Conservation (phyloP, 2,888 invertebrate genomes). For the Dexiosoma caninum region DNA sequence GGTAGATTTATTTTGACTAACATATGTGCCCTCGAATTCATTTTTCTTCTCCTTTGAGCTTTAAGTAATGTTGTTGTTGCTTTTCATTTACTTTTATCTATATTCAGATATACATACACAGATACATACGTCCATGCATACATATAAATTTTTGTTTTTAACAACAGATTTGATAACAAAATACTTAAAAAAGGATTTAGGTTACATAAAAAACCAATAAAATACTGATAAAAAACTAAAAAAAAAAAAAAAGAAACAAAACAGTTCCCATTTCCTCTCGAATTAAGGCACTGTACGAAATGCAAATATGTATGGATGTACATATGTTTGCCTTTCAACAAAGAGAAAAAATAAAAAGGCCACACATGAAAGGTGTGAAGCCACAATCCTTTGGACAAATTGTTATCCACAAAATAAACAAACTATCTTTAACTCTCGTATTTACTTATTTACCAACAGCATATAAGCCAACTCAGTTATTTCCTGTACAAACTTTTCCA, state of each 20-base stretch:
- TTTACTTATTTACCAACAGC: slow-evolving; percentile 49
- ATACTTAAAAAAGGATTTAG: slow-evolving; percentile 65
- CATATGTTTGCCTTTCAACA: background rate
- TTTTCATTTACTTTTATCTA: background rate
- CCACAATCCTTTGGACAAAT: slow-evolving; percentile 65
- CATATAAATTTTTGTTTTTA: slow-evolving; percentile 40
- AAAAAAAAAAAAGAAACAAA: too few relatives aligned
- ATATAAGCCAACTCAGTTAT: slow-evolving; percentile 3
- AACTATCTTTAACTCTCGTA: slow-evolving; percentile 61
- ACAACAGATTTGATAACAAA: slow-evolving; percentile 64
- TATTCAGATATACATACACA: background rate
- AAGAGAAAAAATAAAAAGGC: background rate
- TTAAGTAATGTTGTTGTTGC: background rate
- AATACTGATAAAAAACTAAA: background rate
- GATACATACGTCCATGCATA: too few relatives aligned
- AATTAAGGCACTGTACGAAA: background rate
- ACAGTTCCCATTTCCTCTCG: background rate
- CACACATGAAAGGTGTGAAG: slow-evolving; percentile 55
- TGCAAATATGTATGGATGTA: background rate
- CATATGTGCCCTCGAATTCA: background rate
- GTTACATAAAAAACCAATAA: slow-evolving; percentile 56
- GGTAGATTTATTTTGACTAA: slow-evolving; percentile 1
- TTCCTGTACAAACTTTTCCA: background rate
- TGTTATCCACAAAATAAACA: slow-evolving; percentile 65
- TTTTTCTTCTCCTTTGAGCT: slow-evolving; percentile 5